Base-by-base conservation (phyloP, 2,797 vertebrate genomes). In the Buphagus erythrorhynchus region DNA sequence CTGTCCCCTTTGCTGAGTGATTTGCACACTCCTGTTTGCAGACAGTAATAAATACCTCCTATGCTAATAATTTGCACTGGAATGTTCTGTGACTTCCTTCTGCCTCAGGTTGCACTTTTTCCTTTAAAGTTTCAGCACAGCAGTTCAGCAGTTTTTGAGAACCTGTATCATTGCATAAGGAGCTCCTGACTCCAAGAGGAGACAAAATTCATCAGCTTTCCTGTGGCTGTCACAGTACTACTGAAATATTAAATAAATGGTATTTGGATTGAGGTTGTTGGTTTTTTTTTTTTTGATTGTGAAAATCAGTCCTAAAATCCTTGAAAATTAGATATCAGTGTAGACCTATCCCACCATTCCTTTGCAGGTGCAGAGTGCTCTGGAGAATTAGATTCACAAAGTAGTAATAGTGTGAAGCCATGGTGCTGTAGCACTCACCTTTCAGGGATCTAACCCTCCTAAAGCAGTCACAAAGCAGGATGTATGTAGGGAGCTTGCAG, bases 91-190 rank as follows among this genome's bases (percentile, higher is more conserved):
- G 78, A 46, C 24, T 88, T 75, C 61, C 68, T 95, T 92, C 61
- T 95, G 89, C 85, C 91, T 88, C 75, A 35, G 65, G 85, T 90
- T 71, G 65, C 33, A 16, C n/a, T 79, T 81, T 83, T 78, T 84
- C 79, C 84, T 92, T 91, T 45, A 45, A 79, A 88, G 57, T 86
- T 94, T 89, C 65, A 88, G 65, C 38, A 46, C 13, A 86, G 35
- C 65, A 63, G 63, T 85, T 96, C 83, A 92, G 81, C 85, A 77
- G 63, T 77, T 96, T 96, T 65, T 86, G 45, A 93, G 65, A 95
- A 80, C 31, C 38, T 54, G 21, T 33, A 20, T 61, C 22, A 26
- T 46, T 61, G 66, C 66, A 76, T 86, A 69, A 88, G 83, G 86
- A 95, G 25, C 36, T 94, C 43, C 84, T 62, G 45, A 78, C 35